Evolutionary conservation across 1,140 invertebrate genomes (phyloP).

Genomic region (Polypedilum vanderplanki): DNA sequence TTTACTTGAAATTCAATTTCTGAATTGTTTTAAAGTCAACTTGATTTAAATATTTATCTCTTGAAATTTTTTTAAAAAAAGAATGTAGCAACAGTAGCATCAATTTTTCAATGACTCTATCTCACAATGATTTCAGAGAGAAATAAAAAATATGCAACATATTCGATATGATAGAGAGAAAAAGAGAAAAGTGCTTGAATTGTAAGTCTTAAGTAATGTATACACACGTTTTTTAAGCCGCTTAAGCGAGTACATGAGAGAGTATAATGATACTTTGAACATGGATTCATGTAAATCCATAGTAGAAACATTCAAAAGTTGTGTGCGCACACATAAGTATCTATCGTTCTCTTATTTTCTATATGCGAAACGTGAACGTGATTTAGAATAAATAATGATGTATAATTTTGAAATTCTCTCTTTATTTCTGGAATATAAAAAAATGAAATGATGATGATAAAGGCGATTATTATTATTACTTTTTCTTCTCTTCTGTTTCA

Average conservation of each 20-base stretch:
- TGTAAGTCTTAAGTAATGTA: slow-evolving; percentile 7
- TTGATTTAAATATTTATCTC: no score
- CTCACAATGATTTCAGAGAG: no score
- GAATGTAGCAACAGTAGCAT: no score
- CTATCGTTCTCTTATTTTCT: no score
- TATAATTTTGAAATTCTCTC: neutral
- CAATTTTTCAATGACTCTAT: no score
- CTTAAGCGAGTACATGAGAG: slow-evolving; percentile 16
- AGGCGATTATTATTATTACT: slow-evolving; percentile 17
- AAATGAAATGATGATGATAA: slow-evolving; percentile 13
- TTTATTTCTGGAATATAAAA: neutral
- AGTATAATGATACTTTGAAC: neutral
- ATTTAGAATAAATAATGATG: slow-evolving; percentile 29
- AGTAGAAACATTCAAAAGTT: neutral
- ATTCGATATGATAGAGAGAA: no score
- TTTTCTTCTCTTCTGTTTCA: neutral
- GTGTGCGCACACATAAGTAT: neutral
- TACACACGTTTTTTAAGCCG: slow-evolving; percentile 15
- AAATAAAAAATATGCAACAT: no score
- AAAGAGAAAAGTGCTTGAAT: neutral
- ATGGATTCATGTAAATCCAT: slow-evolving; percentile 15
- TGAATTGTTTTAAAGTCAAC: no score
- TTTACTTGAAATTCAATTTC: no score
- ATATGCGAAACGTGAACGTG: slow-evolving; percentile 3
- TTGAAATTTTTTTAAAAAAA: no score